These are phyloP conservation scores for Tipula confusa DNA, from an alignment of 2,888 invertebrate genomes.

Conservation along the genomic window DNA sequence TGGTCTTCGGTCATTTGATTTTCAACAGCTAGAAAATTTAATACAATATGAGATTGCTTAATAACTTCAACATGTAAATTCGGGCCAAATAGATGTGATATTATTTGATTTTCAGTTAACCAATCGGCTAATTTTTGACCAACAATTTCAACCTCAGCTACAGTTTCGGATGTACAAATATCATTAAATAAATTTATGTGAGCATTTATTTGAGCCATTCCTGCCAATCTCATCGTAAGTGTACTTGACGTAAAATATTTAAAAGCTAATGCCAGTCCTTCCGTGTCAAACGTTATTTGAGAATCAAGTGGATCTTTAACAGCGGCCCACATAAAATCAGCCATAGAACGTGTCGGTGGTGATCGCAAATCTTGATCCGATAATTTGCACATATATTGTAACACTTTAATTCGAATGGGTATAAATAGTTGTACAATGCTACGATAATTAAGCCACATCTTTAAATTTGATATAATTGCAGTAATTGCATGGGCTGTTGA, in stretches of 20 bases:
- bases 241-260: conserved; percentile 95
- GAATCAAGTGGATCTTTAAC: conserved; percentile 88
- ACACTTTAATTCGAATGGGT: conserved; percentile 78
- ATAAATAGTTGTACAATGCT: conserved; percentile 85
- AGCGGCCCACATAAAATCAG: conserved; percentile 94
- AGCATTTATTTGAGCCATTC: conserved; percentile 91
- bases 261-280: conserved; percentile 88
- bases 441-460: conserved; percentile 88
- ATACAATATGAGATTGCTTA: conserved; percentile 89
- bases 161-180: conserved; percentile 80
- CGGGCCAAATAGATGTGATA: conserved; percentile 94
- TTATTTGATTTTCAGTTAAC: conserved; percentile 83
- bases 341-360: conserved; percentile 87
- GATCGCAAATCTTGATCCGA: conserved; percentile 87
- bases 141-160: conserved; percentile 78
- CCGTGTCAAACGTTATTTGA: conserved; percentile 79
- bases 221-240: conserved; percentile 86
- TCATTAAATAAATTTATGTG: conserved; percentile 90
- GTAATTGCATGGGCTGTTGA: conserved; percentile 89
- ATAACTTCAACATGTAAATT: conserved; percentile 93
- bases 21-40: conserved; percentile 90
- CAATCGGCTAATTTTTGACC: conserved; percentile 82
- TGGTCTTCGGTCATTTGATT: conserved; percentile 85
- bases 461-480: conserved; percentile 85
- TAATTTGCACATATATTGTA: conserved; percentile 89